Base-by-base conservation (phyloP, 2,888 invertebrate genomes). In the Phyllotreta cruciferae region DNA sequence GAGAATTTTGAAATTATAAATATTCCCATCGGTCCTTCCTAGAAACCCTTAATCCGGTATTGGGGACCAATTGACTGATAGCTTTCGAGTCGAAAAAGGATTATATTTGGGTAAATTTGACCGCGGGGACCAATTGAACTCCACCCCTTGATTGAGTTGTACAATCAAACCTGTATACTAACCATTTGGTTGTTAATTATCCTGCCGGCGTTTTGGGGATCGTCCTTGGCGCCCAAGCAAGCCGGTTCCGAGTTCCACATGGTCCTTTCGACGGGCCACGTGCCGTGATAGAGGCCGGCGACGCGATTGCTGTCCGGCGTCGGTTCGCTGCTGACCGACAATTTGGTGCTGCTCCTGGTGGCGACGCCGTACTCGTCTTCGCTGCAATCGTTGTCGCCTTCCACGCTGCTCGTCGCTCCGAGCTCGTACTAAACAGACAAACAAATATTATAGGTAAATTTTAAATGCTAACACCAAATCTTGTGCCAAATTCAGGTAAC, bases 231-330 rank as follows among this genome's bases (percentile, higher is more conserved):
- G 4, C 70, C 71, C 39, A 73, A 53, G 62, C 71, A 75, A 13
- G 75, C 74, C 7, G 80, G 80, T 70, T 81, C 80, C 0, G 80
- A 80, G 67, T 79, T 80, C 81, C 81, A 81, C 76, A 80, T 77
- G 49, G 74, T 77, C 71, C 79, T 82, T 73, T 85, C 85, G 44
- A 85, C 83, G 5, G 87, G 86, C 88, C 87, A 88, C 9, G 86
- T 85, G n/a, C 86, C 87, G 71, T 86, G 86, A 73, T 85, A 85
- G 61, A 85, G 80, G 44, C 82, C 80, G 8, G 82, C 79, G 62
- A 84, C 67, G 9, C 69, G 70, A 64, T 63, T 66, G 34, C 63
- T 64, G 49, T 67, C 66, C 5, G 68, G 62, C 3, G 71, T 66
- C 1, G 80, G 80, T 68, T 81, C 81, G 62, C 81, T 81, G 69